phyloP scores from a whole-genome alignment of 2,888 invertebrate species.

The Quadroppia sp. region DNA sequence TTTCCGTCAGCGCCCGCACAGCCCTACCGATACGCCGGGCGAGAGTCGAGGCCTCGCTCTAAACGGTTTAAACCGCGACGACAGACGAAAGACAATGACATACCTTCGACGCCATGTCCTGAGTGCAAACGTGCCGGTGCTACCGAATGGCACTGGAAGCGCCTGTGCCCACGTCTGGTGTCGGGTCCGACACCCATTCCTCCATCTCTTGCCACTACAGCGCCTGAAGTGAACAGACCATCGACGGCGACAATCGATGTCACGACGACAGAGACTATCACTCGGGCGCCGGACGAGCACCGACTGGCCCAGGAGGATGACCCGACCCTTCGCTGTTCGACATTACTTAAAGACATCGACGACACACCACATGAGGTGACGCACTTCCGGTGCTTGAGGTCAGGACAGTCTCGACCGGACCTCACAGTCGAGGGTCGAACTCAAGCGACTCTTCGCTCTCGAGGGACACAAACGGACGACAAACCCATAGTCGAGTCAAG shows the following conservation, averaged over 20 bases:
- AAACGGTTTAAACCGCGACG: no score
- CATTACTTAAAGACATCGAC: neutral
- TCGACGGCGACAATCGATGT: no score
- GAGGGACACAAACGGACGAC: neutral
- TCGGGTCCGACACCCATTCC: no score
- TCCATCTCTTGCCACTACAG: no score
- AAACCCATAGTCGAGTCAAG: neutral
- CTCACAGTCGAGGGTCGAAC: neutral
- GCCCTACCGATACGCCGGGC: no score
- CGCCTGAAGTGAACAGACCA: neutral
- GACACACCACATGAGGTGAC: neutral
- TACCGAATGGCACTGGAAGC: neutral
- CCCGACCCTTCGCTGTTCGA: neutral
- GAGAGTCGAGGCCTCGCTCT: no score
- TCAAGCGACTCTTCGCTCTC: neutral
- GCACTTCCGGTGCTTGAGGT: neutral
- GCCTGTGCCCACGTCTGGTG: neutral
- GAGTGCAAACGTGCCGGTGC: neutral
- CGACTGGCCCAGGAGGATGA: no score
- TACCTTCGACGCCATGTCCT: neutral
- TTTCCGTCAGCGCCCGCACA: no score
- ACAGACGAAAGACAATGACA: no score
- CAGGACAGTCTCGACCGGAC: neutral
- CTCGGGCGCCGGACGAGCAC: no score
- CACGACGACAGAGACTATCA: no score